These are phyloP conservation scores for Thyatira batis DNA, from an alignment of 2,888 invertebrate species.

Conservation along the genomic window DNA sequence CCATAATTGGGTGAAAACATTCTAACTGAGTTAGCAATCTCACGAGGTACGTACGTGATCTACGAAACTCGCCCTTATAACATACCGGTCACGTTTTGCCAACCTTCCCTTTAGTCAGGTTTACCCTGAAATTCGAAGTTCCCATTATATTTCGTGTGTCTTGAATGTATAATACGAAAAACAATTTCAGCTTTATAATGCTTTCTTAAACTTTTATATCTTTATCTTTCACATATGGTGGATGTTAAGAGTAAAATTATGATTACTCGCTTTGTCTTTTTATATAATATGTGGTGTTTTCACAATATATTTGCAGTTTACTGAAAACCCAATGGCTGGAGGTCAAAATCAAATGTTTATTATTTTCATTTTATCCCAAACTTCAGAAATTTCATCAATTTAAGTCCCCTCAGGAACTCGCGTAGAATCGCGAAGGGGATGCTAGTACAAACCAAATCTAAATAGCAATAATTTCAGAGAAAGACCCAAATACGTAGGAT, in stretches of 20 bases:
- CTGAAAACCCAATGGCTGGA: too few relatives aligned
- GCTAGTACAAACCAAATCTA: not conserved
- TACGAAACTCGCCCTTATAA: slow-evolving; percentile 42
- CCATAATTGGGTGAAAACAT: slow-evolving; percentile 56
- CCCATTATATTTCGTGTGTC: slow-evolving; percentile 48
- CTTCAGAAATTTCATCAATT: too few relatives aligned
- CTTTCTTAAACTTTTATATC: slow-evolving; percentile 10
- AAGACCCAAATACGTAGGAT: not conserved
- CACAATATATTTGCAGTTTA: too few relatives aligned
- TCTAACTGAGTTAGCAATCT: slow-evolving; percentile 53
- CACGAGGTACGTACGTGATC: slow-evolving; percentile 40
- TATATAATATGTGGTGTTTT: too few relatives aligned
- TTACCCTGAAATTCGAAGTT: slow-evolving; percentile 41
- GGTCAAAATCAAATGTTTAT: too few relatives aligned
- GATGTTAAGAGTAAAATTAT: not conserved
- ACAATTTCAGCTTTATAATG: slow-evolving; percentile 34
- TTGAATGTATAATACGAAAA: slow-evolving; percentile 47
- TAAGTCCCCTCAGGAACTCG: too few relatives aligned
- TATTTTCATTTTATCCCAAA: too few relatives aligned
- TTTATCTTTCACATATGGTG: not conserved
- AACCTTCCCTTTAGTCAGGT: slow-evolving; percentile 40
- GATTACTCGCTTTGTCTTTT: too few relatives aligned
- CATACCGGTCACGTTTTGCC: slow-evolving; percentile 52
- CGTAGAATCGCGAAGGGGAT: too few relatives aligned
- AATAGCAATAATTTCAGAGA: not conserved